Evolutionary conservation across 2,888 invertebrate genomes (phyloP).

Genomic region (Epinotia bilunana): DNA sequence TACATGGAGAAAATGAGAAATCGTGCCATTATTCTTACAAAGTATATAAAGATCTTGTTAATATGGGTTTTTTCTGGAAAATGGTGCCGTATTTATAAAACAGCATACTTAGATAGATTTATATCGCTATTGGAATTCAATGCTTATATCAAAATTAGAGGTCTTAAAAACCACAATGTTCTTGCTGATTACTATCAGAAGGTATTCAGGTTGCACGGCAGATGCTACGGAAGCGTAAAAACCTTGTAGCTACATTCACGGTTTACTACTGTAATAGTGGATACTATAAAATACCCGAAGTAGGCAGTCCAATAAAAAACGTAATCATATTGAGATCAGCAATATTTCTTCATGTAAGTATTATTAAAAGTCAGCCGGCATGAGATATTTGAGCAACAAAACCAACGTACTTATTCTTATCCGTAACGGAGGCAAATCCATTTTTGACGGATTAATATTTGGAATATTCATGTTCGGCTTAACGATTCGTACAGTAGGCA

Average conservation of each 20-base stretch:
- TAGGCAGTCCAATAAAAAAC: conserved; percentile 14
- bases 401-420: neutral
- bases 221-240: conserved; percentile 19
- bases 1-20: too few relatives aligned
- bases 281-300: conserved; percentile 11
- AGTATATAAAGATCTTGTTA: too few relatives aligned
- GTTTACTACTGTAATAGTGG: conserved; percentile 10
- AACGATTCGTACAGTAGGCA: neutral
- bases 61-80: neutral
- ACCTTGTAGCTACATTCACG: neutral
- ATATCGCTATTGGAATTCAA: neutral
- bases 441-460: conserved; percentile 3
- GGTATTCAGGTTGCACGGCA: neutral
- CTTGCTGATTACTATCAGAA: conserved; percentile 10
- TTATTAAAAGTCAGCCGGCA: neutral
- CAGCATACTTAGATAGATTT: neutral
- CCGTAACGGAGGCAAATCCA: conserved; percentile 19
- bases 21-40: too few relatives aligned
- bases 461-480: neutral
- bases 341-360: neutral
- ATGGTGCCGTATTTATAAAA: neutral
- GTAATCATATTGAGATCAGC: conserved; percentile 15
- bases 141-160: neutral
- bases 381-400: neutral
- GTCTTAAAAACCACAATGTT: neutral